phyloP scores from a whole-genome alignment of 2,797 vertebrate genomes.

The Gymnoscopelus microlampas region DNA sequence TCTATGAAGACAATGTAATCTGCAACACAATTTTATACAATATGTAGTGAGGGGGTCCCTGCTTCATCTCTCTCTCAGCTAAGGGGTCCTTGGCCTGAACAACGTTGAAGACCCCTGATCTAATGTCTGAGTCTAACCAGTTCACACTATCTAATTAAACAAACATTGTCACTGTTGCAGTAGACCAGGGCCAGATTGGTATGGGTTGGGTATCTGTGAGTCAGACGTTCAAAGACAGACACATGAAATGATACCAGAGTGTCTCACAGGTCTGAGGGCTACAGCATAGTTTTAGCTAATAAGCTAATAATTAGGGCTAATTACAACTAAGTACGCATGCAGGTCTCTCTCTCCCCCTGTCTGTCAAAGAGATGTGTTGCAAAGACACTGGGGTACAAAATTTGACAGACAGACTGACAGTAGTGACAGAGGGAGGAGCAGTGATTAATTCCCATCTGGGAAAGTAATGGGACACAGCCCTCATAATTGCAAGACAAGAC shows the following conservation, averaged over 20 bases:
- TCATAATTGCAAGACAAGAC: neutral
- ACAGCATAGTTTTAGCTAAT: slow-evolving; percentile 67
- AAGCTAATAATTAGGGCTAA: slow-evolving; percentile 76
- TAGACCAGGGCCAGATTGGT: slow-evolving; percentile 53
- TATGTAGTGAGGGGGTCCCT: too few relatives aligned
- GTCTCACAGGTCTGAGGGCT: slow-evolving; percentile 77
- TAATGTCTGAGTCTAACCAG: slow-evolving; percentile 78
- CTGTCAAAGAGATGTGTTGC: slow-evolving; percentile 49
- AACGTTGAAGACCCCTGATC: too few relatives aligned
- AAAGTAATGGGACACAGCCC: neutral
- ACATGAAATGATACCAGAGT: slow-evolving; percentile 54
- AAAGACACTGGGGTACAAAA: slow-evolving; percentile 26
- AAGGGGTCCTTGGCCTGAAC: too few relatives aligned
- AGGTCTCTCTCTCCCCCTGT: slow-evolving; percentile 39
- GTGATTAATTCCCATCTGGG: neutral
- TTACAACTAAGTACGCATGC: slow-evolving; percentile 54
- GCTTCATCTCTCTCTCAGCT: too few relatives aligned
- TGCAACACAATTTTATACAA: too few relatives aligned
- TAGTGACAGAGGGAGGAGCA: neutral
- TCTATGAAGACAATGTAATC: too few relatives aligned
- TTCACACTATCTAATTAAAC: slow-evolving; percentile 81
- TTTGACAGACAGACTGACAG: neutral
- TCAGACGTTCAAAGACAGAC: slow-evolving; percentile 68
- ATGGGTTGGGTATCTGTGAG: slow-evolving; percentile 53
- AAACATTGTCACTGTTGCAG: slow-evolving; percentile 43